Percentiles rank a stretch among this genome's conserved stretches.
Conservation (phyloP, 2,888 invertebrate genomes). For the Arctia plantaginis region DNA sequence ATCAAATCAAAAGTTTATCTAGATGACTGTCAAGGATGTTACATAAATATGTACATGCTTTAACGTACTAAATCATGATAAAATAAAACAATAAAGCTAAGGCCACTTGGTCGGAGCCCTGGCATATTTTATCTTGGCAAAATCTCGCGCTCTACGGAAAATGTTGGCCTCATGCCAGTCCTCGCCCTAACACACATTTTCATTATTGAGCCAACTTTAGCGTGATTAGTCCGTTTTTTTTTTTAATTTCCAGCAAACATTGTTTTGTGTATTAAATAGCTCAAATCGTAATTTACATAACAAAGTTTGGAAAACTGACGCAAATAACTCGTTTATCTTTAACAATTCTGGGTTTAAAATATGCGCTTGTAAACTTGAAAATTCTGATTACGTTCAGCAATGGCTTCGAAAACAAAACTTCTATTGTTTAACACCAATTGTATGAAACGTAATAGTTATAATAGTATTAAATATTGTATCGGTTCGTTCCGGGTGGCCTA, state of each 20-base stretch:
- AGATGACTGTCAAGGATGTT: constrained; percentile 29
- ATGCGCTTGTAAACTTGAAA: constrained; percentile 28
- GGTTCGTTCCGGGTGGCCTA: constrained; percentile 62
- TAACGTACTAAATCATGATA: constrained; percentile 20
- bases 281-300: background rate
- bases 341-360: constrained; percentile 27
- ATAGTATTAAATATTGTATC: constrained; percentile 55
- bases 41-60: constrained; percentile 17
- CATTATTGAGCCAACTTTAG: constrained; percentile 53
- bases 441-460: constrained; percentile 45
- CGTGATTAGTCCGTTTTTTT: constrained; percentile 32
- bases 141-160: constrained; percentile 75
- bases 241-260: constrained; percentile 28
- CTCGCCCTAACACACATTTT: constrained; percentile 58
- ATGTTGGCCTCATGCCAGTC: constrained; percentile 74
- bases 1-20: constrained; percentile 39
- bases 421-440: constrained; percentile 44
- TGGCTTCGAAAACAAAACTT: constrained; percentile 36
- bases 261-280: constrained; percentile 26
- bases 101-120: constrained; percentile 56
- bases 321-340: constrained; percentile 13
- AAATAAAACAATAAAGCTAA: constrained; percentile 58
- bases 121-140: constrained; percentile 73
- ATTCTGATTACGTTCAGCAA: constrained; percentile 40
- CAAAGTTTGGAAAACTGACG: constrained; percentile 1